A percentile compares a stretch with the other conserved stretches of the same genome.
These are phyloP conservation scores for Drosophila neutralis DNA, from an alignment of 2,888 invertebrate genomes.

Conservation along the genomic window DNA sequence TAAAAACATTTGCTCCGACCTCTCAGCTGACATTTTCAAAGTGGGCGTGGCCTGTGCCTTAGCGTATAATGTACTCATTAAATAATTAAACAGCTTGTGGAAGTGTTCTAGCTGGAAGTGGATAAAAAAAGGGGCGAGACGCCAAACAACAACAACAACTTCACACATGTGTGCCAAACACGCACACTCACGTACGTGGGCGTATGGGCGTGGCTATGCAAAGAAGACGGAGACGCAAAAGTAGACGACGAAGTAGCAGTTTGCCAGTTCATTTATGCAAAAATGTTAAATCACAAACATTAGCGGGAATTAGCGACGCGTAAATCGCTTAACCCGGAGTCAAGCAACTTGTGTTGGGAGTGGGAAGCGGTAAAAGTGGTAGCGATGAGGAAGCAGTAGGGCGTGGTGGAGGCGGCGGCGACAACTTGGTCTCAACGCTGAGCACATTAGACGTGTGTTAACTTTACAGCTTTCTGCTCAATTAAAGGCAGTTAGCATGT, in stretches of 20 bases:
- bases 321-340: constrained; percentile 69
- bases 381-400: not conserved
- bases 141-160: constrained; percentile 14
- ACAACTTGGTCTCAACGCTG: constrained; percentile 31
- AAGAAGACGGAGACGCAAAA: constrained; percentile 12
- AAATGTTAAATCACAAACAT: constrained; percentile 77
- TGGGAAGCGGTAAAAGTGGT: not conserved
- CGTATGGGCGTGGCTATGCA: constrained; percentile 16
- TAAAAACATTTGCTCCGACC: constrained; percentile 37
- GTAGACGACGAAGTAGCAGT: constrained; percentile 8
- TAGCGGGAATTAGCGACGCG: constrained; percentile 79
- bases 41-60: constrained; percentile 15
- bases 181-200: constrained; percentile 1
- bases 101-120: constrained; percentile 40
- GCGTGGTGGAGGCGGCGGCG: not conserved
- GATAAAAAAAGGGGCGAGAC: not conserved
- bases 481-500: constrained; percentile 59
- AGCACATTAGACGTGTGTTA: constrained; percentile 49
- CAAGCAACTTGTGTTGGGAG: constrained; percentile 1
- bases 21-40: not conserved
- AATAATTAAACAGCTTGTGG: constrained; percentile 67
- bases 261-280: constrained; percentile 65
- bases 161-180: constrained; percentile 35
- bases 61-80: constrained; percentile 75
- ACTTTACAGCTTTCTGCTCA: constrained; percentile 67